Percentiles rank a stretch among this genome's conserved stretches.
Evolutionary conservation across 2,113 vertebrate species (phyloP).

Genomic region (Cathartes aura): DNA sequence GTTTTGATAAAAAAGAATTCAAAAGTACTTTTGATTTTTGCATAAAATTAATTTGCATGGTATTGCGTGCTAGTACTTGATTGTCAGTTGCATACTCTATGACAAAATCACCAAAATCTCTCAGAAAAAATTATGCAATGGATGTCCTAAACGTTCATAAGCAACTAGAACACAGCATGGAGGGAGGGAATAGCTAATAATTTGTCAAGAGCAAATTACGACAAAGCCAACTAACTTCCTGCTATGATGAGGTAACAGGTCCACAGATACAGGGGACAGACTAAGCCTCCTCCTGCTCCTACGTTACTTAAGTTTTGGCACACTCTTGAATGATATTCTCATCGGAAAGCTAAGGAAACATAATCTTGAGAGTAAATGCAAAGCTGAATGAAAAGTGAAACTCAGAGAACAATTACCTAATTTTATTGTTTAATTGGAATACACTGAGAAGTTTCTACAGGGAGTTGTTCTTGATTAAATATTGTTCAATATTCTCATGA

Average conservation of each 20-base stretch:
- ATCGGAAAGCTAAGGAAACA: not conserved
- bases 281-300: not conserved
- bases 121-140: not conserved
- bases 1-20: not conserved
- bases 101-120: not conserved
- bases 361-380: not conserved
- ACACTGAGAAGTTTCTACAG: not conserved
- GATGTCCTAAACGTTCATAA: not conserved
- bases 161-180: not conserved
- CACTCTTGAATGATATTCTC: not conserved
- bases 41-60: not conserved
- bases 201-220: not conserved
- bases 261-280: not conserved
- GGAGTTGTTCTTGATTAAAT: not conserved
- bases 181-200: not conserved
- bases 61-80: not conserved
- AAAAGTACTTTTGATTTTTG: not conserved
- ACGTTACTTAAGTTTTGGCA: not conserved
- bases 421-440: constrained; percentile 14
- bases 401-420: not conserved
- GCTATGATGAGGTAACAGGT: not conserved
- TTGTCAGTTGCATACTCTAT: not conserved
- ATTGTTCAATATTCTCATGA: not conserved
- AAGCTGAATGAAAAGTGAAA: not conserved
- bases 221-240: not conserved